Conservation (phyloP, 2,113 vertebrate species). For the human (Homo sapiens) region DNA sequence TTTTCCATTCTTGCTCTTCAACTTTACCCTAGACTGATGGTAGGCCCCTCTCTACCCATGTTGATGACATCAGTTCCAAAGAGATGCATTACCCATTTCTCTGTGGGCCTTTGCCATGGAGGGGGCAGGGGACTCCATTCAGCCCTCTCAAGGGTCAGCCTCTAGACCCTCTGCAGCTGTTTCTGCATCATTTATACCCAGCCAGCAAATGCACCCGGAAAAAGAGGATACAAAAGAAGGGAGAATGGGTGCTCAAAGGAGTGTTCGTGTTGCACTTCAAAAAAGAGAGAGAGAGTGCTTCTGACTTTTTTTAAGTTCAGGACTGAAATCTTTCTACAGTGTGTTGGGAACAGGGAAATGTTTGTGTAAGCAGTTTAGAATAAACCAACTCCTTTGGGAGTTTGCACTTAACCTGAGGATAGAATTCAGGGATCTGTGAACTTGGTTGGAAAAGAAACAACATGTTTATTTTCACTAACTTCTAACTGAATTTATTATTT, state of each 20-base stretch:
- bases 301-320: not conserved
- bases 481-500: slow-evolving; percentile 35
- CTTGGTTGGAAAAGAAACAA: slow-evolving; percentile 13
- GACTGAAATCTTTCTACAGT: not conserved
- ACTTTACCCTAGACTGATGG: not conserved
- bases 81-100: not conserved
- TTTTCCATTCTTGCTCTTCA: not conserved
- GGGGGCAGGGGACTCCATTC: not conserved
- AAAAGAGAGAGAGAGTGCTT: not conserved
- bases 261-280: not conserved
- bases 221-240: not conserved
- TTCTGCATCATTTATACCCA: not conserved
- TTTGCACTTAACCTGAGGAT: not conserved
- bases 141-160: not conserved
- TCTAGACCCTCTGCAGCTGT: not conserved
- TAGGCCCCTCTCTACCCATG: not conserved
- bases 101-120: not conserved
- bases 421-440: slow-evolving; percentile 12
- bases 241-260: not conserved
- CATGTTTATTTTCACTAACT: slow-evolving; percentile 42
- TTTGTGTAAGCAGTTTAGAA: not conserved
- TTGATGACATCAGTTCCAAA: slow-evolving; percentile 29
- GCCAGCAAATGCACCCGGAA: not conserved
- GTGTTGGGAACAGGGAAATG: not conserved
- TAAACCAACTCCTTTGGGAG: not conserved